Evolutionary conservation across 2,113 vertebrate genomes (phyloP).

Genomic region (Lasiurus cinereus): DNA sequence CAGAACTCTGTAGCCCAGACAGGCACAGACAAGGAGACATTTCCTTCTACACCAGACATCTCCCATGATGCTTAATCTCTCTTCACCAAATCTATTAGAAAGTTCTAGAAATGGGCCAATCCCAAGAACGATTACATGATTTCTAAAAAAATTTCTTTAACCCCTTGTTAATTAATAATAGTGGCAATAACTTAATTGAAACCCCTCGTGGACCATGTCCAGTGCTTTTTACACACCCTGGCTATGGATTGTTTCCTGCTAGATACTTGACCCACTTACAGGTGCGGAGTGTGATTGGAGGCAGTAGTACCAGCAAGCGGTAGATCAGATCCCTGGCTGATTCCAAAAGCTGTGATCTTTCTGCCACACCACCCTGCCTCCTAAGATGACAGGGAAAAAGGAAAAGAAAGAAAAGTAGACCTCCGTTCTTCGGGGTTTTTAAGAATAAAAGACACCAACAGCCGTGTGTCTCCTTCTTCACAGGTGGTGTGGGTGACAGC

Average conservation of each 20-base stretch:
- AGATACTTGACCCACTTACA: neutral
- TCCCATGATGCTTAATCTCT: neutral
- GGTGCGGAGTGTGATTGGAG: neutral
- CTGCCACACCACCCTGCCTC: neutral
- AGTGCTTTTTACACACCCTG: neutral
- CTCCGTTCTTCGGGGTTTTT: neutral
- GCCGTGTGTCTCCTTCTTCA: neutral
- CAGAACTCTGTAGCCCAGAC: neutral
- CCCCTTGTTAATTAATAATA: neutral
- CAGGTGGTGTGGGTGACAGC: constrained; percentile 99
- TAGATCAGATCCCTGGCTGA: neutral
- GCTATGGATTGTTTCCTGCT: neutral
- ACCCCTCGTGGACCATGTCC: neutral
- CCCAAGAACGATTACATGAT: neutral
- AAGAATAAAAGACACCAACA: neutral
- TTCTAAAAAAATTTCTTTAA: neutral
- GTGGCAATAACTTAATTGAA: constrained; percentile 25
- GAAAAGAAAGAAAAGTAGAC: neutral
- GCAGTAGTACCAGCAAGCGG: neutral
- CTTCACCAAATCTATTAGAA: neutral
- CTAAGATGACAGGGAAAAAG: neutral
- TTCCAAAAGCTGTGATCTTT: neutral
- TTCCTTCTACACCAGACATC: neutral
- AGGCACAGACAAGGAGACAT: neutral
- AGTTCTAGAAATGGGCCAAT: constrained; percentile 36